A percentile compares a stretch with the other conserved stretches of the same genome.
phyloP scores from a whole-genome alignment of 2,797 vertebrate species.

The Pangasius djambal region DNA sequence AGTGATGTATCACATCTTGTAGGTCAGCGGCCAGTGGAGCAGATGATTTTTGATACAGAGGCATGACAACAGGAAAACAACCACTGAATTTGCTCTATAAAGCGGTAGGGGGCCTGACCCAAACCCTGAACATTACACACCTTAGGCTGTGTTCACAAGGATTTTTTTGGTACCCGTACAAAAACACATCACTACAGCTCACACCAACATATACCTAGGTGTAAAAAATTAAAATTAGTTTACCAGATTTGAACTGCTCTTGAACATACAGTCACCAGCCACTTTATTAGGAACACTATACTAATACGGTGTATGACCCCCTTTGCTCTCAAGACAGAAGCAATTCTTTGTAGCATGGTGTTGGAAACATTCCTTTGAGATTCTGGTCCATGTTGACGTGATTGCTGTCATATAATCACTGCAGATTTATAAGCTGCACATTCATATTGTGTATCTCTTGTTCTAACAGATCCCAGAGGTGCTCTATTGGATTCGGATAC shows the following conservation, averaged over 20 bases:
- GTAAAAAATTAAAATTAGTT: no score
- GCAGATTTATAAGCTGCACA: not conserved
- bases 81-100: not conserved
- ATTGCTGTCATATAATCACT: not conserved
- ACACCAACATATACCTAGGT: not conserved
- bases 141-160: not conserved
- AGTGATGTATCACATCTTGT: not conserved
- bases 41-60: not conserved
- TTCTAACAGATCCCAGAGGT: no score
- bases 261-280: no score
- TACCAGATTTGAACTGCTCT: no score
- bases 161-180: not conserved
- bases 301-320: no score
- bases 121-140: not conserved
- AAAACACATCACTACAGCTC: not conserved
- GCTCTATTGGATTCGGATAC: not conserved
- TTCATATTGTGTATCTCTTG: not conserved
- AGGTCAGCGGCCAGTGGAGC: not conserved
- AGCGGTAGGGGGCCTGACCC: not conserved
- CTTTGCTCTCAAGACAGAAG: no score
- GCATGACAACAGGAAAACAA: not conserved
- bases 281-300: no score
- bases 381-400: not conserved
- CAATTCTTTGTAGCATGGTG: no score
- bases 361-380: not conserved